These are phyloP conservation scores for Plectropomus leopardus DNA, from an alignment of 2,113 vertebrate species.

Conservation along the genomic window DNA sequence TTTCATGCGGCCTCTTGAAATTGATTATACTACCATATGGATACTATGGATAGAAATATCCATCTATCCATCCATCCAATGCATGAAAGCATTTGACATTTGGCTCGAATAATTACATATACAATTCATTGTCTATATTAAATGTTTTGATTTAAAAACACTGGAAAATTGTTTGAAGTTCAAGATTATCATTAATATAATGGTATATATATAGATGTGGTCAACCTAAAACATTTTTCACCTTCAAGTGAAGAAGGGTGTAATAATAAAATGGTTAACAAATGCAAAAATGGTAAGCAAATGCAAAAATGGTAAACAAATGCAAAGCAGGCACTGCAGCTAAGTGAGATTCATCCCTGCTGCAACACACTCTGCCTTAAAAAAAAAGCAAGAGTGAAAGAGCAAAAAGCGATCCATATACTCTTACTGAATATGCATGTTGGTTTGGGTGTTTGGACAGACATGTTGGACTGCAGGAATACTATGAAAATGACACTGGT, in stretches of 20 bases:
- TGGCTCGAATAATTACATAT: no score
- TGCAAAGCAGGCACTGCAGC: constrained; percentile 1
- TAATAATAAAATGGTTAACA: no score
- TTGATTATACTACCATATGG: neutral
- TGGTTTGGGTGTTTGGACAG: constrained; percentile 13
- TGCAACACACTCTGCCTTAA: neutral
- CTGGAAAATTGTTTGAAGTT: neutral
- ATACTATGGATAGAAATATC: neutral
- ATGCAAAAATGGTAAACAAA: constrained; percentile 14
- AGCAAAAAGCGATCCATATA: neutral
- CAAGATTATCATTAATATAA: neutral
- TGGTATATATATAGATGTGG: neutral
- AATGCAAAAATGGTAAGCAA: no score
- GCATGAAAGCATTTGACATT: neutral
- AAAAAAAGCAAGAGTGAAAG: neutral
- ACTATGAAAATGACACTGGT: constrained; percentile 22
- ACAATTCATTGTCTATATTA: neutral
- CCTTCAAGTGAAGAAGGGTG: no score
- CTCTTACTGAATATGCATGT: neutral
- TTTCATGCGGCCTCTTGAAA: neutral
- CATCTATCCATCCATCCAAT: neutral
- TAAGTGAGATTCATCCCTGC: neutral
- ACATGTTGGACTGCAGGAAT: constrained; percentile 29
- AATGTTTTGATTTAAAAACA: neutral
- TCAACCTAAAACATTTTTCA: neutral